phyloP scores from a whole-genome alignment of 92 coral and sea anemone species.

The Hydrozoanthus gracilis region DNA sequence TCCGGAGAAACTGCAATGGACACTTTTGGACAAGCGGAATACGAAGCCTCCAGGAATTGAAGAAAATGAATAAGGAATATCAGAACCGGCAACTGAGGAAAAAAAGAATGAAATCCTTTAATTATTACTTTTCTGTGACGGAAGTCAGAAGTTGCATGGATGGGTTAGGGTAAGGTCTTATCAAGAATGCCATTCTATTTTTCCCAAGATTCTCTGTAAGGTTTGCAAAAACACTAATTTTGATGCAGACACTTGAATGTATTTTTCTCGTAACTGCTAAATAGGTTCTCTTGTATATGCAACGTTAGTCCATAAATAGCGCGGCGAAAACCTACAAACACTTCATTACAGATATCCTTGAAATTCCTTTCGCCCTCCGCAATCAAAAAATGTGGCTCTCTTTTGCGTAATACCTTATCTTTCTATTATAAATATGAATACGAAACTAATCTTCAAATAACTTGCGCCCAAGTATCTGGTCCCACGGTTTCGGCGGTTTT shows the following conservation, averaged over 20 bases:
- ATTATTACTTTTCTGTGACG: too few species aligned
- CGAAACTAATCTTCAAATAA: too few species aligned
- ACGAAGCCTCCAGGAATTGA: not conserved
- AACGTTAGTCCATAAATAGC: not conserved
- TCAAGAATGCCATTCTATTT: too few species aligned
- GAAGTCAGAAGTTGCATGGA: not conserved
- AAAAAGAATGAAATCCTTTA: not conserved
- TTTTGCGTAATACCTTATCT: too few species aligned
- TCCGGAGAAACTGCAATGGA: not conserved
- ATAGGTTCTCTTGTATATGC: not conserved
- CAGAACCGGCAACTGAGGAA: not conserved
- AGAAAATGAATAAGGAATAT: not conserved
- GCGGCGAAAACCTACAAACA: not conserved
- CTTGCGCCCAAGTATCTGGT: too few species aligned
- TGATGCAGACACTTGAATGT: too few species aligned
- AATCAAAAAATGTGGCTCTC: too few species aligned
- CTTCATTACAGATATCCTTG: not conserved
- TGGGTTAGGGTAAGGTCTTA: not conserved
- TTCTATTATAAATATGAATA: too few species aligned
- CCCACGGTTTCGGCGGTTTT: too few species aligned
- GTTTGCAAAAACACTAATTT: too few species aligned
- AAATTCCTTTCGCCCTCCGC: constrained; percentile 25
- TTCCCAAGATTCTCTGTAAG: too few species aligned
- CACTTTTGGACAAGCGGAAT: constrained; percentile 24
- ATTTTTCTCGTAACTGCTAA: too few species aligned